phyloP scores from a whole-genome alignment of 1,140 invertebrate genomes.

The Microplitis demolitor region DNA sequence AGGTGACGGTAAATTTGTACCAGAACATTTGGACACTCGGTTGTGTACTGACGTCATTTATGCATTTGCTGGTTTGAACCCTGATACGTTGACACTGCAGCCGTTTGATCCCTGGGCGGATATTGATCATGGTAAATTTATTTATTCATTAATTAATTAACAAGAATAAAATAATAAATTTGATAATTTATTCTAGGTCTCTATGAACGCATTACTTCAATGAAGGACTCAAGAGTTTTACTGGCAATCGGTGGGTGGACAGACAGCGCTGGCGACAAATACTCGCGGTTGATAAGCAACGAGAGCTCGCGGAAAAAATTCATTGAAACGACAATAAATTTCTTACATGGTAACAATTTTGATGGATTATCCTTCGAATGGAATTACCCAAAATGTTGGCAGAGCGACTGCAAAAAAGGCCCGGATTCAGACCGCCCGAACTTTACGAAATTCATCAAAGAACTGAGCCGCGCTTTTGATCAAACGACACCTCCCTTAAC shows the following conservation, averaged over 20 bases:
- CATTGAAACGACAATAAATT: slow-evolving; percentile 69
- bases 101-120: slow-evolving; percentile 86
- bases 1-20: slow-evolving; percentile 80
- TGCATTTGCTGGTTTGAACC: slow-evolving; percentile 85
- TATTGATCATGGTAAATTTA: slow-evolving; percentile 77
- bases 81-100: slow-evolving; percentile 74
- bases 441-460: slow-evolving; percentile 78
- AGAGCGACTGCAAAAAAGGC: slow-evolving; percentile 84
- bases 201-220: slow-evolving; percentile 69
- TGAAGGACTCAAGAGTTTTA: slow-evolving; percentile 71
- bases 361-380: slow-evolving; percentile 85
- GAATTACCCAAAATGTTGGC: slow-evolving; percentile 93
- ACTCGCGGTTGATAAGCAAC: slow-evolving; percentile 75
- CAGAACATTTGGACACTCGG: slow-evolving; percentile 78
- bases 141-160: not conserved
- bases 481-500: slow-evolving; percentile 69
- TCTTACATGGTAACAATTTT: slow-evolving; percentile 76
- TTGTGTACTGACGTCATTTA: slow-evolving; percentile 90
- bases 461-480: slow-evolving; percentile 78
- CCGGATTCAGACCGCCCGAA: slow-evolving; percentile 77
- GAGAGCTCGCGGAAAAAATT: slow-evolving; percentile 70
- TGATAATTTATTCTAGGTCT: slow-evolving; percentile 62
- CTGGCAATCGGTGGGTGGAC: slow-evolving; percentile 90
- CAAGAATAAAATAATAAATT: slow-evolving; percentile 2
- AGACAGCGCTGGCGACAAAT: slow-evolving; percentile 83